These are phyloP conservation scores for Drosophila setosimentum DNA, from an alignment of 2,888 invertebrate genomes.

Conservation along the genomic window DNA sequence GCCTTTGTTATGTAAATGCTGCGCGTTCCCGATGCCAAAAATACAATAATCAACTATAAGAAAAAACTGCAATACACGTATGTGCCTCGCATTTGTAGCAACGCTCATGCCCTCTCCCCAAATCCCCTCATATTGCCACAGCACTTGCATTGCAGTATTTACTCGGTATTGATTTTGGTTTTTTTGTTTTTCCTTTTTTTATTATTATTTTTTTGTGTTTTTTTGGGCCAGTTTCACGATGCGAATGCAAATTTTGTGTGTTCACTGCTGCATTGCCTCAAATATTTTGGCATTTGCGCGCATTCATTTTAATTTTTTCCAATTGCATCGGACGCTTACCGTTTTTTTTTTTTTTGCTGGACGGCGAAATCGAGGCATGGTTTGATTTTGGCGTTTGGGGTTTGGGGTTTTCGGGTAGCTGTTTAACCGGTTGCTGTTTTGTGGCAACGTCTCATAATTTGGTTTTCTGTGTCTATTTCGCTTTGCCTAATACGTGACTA, in stretches of 20 bases:
- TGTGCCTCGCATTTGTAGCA: constrained; percentile 45
- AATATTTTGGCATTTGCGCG: constrained; percentile 80
- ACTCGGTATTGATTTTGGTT: constrained; percentile 44
- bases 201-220: constrained; percentile 16
- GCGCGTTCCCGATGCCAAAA: constrained; percentile 49
- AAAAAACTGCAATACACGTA: constrained; percentile 26
- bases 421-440: constrained; percentile 66
- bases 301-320: constrained; percentile 75
- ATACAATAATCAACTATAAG: constrained; percentile 4
- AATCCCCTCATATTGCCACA: constrained; percentile 6
- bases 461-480: constrained; percentile 62
- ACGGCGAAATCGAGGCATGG: constrained; percentile 4
- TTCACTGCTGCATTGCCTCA: constrained; percentile 52
- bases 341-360: constrained; percentile 2
- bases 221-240: constrained; percentile 64
- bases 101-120: not conserved
- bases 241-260: constrained; percentile 58
- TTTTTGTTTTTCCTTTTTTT: constrained; percentile 26
- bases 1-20: constrained; percentile 76
- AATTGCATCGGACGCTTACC: constrained; percentile 32
- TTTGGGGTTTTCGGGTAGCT: constrained; percentile 45
- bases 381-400: constrained; percentile 15
- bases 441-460: constrained; percentile 73
- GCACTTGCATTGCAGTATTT: constrained; percentile 44
- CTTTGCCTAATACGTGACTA: constrained; percentile 79